Base-by-base conservation (phyloP, 2,797 vertebrate genomes). In the Anabacerthia variegaticeps region DNA sequence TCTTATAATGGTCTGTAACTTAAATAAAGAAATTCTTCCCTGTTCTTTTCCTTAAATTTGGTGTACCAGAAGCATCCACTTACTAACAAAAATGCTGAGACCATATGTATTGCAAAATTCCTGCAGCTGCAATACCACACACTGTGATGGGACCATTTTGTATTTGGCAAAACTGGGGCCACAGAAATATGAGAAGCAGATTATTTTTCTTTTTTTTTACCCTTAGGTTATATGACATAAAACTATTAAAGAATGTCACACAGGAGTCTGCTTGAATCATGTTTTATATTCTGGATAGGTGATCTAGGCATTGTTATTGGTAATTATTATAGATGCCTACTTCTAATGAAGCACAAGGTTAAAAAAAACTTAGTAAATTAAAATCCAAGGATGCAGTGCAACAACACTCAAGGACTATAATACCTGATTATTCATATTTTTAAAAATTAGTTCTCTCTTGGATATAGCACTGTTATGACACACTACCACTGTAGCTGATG, bases 401-500 rank as follows among this genome's bases (percentile, higher is more conserved):
- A 21, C 28, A 22, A 51, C 13, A 13, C 62, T 67, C 48, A 65
- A 73, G 16, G 43, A 43, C 26, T 72, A 2, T 37, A 51, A 46
- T 20, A 52, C 4, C 4, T 30, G 59, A 23, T 6, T 56, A 10
- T 49, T 61, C 3, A 20, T 3, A 3, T 43, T 48, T 83, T 77
- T 80, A 63, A 7, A 2, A 82, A 55, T 32, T 12, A 39, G 11
- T 37, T 65, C 1, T 39, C 13, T 71, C 46, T 65, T 0, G 0
- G 36, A 24, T 15, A 15, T 36, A 46, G 8, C 48, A 27, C 7
- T 61, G 30, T 12, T 14, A 14, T 20, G 26, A 19, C 10, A 17
- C 12, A 28, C 5, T 2, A 12, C 6, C 9, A 28, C 22, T 54
- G 19, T 12, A 36, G 36, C 16, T 48, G 62, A 52, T 61, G 62